Conservation (phyloP, 1,140 invertebrate species). For the Orchestia grillus region DNA sequence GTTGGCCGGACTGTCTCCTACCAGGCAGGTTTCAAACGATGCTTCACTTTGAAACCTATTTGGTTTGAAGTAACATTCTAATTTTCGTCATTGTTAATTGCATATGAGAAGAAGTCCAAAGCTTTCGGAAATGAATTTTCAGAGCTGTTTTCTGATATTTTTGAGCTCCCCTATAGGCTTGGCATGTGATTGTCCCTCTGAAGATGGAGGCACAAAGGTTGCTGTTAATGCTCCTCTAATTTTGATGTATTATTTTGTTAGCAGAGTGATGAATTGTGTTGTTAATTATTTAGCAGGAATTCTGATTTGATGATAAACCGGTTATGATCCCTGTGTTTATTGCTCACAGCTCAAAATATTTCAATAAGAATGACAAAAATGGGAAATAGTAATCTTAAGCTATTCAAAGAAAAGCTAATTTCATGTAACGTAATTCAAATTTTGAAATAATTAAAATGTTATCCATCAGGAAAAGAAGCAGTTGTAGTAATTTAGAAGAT, state of each 20-base stretch:
- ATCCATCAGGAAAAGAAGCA: not conserved
- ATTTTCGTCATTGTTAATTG: not conserved
- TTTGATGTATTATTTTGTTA: no score
- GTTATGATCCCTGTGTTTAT: no score
- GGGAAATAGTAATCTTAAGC: not conserved
- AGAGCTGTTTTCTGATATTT: no score
- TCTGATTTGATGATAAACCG: not conserved
- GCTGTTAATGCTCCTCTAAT: no score
- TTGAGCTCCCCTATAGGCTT: no score
- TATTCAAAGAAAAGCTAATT: not conserved
- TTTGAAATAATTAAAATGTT: not conserved
- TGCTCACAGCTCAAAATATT: no score
- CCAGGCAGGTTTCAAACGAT: not conserved
- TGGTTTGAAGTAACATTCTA: not conserved
- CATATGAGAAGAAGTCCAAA: no score
- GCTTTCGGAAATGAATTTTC: no score
- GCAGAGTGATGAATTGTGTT: not conserved
- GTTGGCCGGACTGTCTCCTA: not conserved
- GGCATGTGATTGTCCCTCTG: no score
- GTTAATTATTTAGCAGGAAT: not conserved
- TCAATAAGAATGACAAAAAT: not conserved
- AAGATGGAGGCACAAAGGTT: no score
- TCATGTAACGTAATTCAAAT: not conserved
- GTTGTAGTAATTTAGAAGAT: not conserved
- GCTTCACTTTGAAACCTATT: not conserved